Evolutionary conservation across 2,797 vertebrate species (phyloP).

Genomic region (Channallabes apus): DNA sequence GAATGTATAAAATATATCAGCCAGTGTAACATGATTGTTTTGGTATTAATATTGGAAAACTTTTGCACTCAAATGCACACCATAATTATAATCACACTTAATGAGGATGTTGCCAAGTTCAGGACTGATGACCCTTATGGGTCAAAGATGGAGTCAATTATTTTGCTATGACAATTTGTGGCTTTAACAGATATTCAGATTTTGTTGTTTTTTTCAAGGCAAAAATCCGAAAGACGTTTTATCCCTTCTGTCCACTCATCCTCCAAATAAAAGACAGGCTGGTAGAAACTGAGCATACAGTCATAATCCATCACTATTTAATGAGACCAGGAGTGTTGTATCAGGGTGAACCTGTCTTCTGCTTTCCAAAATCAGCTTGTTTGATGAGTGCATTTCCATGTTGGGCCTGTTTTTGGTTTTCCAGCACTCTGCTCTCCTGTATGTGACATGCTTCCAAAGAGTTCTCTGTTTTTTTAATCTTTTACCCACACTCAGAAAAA

Average conservation of each 20-base stretch:
- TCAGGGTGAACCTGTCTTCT: constrained; percentile 44
- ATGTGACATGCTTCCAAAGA: not conserved
- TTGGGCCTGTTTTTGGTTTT: constrained; percentile 39
- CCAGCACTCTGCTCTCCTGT: constrained; percentile 34
- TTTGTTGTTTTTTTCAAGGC: not conserved
- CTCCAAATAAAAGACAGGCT: not conserved
- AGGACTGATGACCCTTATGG: constrained; percentile 10
- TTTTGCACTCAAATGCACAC: constrained; percentile 3
- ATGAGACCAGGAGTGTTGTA: constrained; percentile 40
- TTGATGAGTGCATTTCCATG: constrained; percentile 56
- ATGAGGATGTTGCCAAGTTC: constrained; percentile 37
- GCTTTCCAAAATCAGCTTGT: constrained; percentile 51
- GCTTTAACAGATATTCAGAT: not conserved
- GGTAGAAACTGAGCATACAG: constrained; percentile 19
- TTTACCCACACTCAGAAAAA: constrained; percentile 1
- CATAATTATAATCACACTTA: constrained; percentile 36
- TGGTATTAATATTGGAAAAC: not conserved
- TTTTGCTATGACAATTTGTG: constrained; percentile 10
- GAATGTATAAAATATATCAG: not conserved
- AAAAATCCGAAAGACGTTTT: not conserved
- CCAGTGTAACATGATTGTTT: not conserved
- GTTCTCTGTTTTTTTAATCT: not conserved
- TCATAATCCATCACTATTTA: constrained; percentile 44
- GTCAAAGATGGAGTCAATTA: constrained; percentile 8
- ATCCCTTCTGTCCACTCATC: not conserved